Conservation (phyloP, 2,888 invertebrate genomes). For the Syrphus vitripennis region DNA sequence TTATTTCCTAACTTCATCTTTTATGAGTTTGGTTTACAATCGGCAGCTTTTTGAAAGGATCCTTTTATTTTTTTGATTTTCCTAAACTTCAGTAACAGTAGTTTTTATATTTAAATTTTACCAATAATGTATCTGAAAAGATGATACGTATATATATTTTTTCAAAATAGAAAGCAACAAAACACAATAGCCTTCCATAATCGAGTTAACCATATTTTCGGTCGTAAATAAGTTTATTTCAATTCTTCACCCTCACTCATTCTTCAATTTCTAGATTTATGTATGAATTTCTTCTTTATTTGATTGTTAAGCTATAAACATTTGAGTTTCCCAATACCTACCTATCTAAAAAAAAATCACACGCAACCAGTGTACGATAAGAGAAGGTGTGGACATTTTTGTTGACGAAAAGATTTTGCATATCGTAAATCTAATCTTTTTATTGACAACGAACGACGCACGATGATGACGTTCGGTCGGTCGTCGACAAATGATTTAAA, state of each 20-base stretch:
- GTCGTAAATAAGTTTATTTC: conserved; percentile 4
- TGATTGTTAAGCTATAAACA: conserved; percentile 51
- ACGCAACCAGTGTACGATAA: not conserved
- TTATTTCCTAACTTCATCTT: no score
- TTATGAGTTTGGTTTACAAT: no score
- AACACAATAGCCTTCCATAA: conserved; percentile 36
- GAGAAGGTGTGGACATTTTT: conserved; percentile 26
- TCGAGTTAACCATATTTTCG: conserved; percentile 58
- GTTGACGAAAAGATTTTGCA: conserved; percentile 64
- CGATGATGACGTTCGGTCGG: no score
- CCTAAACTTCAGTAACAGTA: no score
- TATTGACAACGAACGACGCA: conserved; percentile 47
- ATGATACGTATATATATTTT: no score
- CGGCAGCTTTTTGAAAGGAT: no score
- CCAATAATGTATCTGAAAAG: no score
- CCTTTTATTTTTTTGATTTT: no score
- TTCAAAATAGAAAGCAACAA: conserved; percentile 6
- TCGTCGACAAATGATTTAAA: not conserved
- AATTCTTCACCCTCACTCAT: not conserved
- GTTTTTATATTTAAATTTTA: no score
- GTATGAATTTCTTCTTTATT: not conserved
- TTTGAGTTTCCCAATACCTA: conserved; percentile 17
- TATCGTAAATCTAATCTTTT: conserved; percentile 67
- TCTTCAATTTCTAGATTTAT: not conserved
- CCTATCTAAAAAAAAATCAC: not conserved